Base-by-base conservation (phyloP, 53 echinoderm and acorn worm genomes). In the Paracentrotus lividus region DNA sequence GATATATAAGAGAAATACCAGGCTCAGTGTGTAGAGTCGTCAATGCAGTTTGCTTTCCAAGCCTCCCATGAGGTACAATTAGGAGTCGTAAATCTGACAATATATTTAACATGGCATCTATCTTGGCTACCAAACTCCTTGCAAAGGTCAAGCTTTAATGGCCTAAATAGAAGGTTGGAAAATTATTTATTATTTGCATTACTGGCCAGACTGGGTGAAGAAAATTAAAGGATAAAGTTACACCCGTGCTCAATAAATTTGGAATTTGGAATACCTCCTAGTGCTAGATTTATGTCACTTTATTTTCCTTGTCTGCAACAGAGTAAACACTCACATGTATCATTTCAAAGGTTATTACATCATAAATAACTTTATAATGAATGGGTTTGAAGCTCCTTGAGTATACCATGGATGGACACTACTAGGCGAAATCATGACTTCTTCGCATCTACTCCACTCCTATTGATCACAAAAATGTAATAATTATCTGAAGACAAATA, bases 71-170 rank as follows among this genome's bases (percentile, higher is more conserved):
- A 47, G 89, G 27, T 61, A 12, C 89, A 61, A 89, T 89, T 89
- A 89, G 89, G 12, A 89, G 60, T 40, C 55, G 31, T 89, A 89
- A 89, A 89, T 89, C 66, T 89, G 42, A 44, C 89, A 89, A 61
- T 86, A 86, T 86, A 20, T 32, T 9, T 85, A 33, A 33, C 86
- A 18, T n/a, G n/a, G 81, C 47, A 45, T 81, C n/a, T 47, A 45
- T 81, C 47, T 47, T 45, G n/a, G 81, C 44, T 81, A 81, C 49
- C 47, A 47, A 38, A 45, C 47, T n/a, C 27, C 24, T 1, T n/a
- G 49, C 44, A 81, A 13, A 81, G 47, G 81, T 44, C 47, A 44
- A 81, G 44, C 27, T 81, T 81, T 81, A 44, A 81, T 2, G 10
- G 26, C 27, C 2, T 2, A 76, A 81, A 27, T n/a, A 47, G 44